Evolutionary conservation across 2,797 vertebrate species (phyloP), one percentile per base, ranked within the genome.

Genomic region (Sus cebifrons): DNA sequence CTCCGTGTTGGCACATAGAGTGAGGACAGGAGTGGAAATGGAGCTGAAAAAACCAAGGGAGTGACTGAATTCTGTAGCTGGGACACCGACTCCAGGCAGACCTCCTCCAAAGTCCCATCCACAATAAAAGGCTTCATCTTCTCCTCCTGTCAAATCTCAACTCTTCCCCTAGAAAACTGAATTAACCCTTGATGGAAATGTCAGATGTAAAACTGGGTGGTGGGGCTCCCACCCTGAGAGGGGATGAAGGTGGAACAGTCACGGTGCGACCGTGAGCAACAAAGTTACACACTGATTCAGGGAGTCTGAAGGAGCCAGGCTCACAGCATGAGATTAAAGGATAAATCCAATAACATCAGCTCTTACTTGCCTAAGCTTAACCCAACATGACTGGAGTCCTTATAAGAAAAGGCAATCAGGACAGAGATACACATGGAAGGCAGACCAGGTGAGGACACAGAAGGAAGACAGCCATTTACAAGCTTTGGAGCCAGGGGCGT

Each of bases 1-100:
- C 49, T 65, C 17, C 2, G 7, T 0, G 32, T 15, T 5, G 21
- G 44, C 25, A 8, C n/a, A 13, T 0, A 13, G 4, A 6, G n/a
- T 11, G 18, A 74, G 40, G 67, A 14, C 18, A 0, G 27, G 16
- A 6, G 27, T 32, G 7, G 15, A 21, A 21, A n/a, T 0, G 4
- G 23, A 18, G 44, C 64, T 44, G 56, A 18, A 11, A 49, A 49
- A 36, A 49, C 32, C 32, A n/a, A 3, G 36, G 15, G 8, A 9
- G 21, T 1, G 1, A 56, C 54, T 13, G 7, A 6, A 23, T 10
- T 68, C 84, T 75, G 13, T 3, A n/a, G 16, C 1, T 3, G 14
- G 56, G n/a, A 60, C 9, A 5, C 13, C 27, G 12, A 1, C 25
- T 40, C 52, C n/a, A 49, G 79, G 81, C 5, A 40, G 36, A 20